Conservation (phyloP, 2,797 vertebrate species). For the Lutjanus argentimaculatus region DNA sequence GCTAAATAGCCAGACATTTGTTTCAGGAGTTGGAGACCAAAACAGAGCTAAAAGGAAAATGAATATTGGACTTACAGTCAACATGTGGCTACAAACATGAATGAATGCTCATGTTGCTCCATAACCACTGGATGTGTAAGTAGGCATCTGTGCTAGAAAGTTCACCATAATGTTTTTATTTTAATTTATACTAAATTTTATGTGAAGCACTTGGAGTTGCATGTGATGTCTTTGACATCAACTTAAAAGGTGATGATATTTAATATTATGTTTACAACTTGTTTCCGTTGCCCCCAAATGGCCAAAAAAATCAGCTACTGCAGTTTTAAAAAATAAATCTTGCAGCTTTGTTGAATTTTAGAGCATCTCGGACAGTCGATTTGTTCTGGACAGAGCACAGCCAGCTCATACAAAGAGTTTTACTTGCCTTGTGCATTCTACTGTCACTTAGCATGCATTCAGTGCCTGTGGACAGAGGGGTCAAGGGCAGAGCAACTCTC, state of each 20-base stretch:
- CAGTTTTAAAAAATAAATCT: not conserved
- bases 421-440: not conserved
- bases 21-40: too few relatives aligned
- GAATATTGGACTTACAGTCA: too few relatives aligned
- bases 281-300: not conserved
- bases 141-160: not conserved
- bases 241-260: not conserved
- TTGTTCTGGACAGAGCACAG: not conserved
- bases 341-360: not conserved
- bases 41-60: too few relatives aligned
- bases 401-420: not conserved
- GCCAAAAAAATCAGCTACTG: not conserved
- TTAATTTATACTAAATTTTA: too few relatives aligned
- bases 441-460: not conserved
- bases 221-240: not conserved
- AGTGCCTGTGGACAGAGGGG: not conserved
- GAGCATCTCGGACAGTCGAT: not conserved
- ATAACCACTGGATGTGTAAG: not conserved
- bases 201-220: too few relatives aligned
- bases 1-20: too few relatives aligned
- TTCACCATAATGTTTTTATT: too few relatives aligned
- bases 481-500: conserved; percentile 28
- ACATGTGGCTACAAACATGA: too few relatives aligned
- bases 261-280: not conserved
- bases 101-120: not conserved